Conservation (phyloP, 2,113 vertebrate species). For the Urocolius indicus region DNA sequence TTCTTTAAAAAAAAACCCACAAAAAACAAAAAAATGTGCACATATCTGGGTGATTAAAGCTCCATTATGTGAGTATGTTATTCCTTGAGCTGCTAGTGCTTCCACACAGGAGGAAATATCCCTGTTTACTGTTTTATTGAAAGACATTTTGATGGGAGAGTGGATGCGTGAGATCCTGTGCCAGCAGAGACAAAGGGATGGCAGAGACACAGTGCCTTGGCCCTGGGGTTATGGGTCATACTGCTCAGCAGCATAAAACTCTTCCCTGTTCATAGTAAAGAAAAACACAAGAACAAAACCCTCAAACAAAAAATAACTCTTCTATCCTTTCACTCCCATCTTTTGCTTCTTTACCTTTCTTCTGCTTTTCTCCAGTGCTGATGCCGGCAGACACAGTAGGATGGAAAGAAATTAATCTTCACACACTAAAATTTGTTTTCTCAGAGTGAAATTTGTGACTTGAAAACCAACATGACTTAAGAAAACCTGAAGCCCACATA, state of each 20-base stretch:
- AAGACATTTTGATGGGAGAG: fast-evolving
- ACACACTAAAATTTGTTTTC: constrained; percentile 47
- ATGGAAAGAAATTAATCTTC: constrained; percentile 57
- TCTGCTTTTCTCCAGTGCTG: not conserved
- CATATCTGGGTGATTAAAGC: not conserved
- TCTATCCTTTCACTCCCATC: constrained; percentile 6
- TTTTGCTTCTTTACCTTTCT: constrained; percentile 29
- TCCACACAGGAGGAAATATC: not conserved
- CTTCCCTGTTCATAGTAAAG: not conserved
- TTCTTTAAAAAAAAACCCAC: too few species aligned
- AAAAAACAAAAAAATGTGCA: not conserved
- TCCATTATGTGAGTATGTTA: not conserved
- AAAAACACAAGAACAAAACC: not conserved
- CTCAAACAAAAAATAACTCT: not conserved
- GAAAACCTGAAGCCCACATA: not conserved
- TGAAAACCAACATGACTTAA: not conserved
- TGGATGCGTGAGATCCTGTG: fast-evolving
- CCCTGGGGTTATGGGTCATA: not conserved
- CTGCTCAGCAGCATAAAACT: not conserved
- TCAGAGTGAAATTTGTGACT: constrained; percentile 29
- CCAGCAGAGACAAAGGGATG: not conserved
- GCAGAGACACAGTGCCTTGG: not conserved
- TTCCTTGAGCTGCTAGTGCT: not conserved
- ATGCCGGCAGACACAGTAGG: constrained; percentile 9
- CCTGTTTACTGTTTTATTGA: fast-evolving